Conservation (phyloP, 2,797 vertebrate genomes). For the Poecilia picta region DNA sequence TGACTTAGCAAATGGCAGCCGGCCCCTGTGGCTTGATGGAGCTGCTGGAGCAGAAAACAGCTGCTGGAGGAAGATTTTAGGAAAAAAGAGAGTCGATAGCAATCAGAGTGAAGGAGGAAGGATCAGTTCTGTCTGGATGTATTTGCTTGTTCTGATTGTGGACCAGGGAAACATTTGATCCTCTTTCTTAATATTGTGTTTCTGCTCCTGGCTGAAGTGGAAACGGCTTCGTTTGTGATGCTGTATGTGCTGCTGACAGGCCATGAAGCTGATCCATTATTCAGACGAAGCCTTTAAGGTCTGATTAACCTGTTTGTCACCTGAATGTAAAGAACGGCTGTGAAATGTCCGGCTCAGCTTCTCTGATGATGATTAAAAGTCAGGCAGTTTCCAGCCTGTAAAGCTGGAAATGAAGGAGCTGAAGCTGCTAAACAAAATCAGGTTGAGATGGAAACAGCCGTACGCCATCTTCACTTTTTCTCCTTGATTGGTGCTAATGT, state of each 20-base stretch:
- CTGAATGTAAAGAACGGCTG: not conserved
- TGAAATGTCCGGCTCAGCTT: not conserved
- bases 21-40: constrained; percentile 54
- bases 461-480: not conserved
- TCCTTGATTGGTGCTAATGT: not conserved
- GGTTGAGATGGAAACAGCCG: not conserved
- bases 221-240: not conserved
- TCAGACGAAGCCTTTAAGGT: not conserved
- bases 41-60: constrained; percentile 61
- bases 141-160: not conserved
- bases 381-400: not conserved
- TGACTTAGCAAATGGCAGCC: constrained; percentile 49
- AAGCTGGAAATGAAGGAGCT: not conserved
- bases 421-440: not conserved
- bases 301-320: not conserved
- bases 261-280: not conserved
- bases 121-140: not conserved
- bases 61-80: constrained; percentile 17
- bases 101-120: constrained; percentile 20
- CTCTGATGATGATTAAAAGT: not conserved
- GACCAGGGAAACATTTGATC: not conserved
- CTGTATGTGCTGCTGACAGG: not conserved
- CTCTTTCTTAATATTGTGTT: not conserved
- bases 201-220: not conserved
- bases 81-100: not conserved